Conservation (phyloP, 2,797 vertebrate genomes). For the Xenopus petersii region DNA sequence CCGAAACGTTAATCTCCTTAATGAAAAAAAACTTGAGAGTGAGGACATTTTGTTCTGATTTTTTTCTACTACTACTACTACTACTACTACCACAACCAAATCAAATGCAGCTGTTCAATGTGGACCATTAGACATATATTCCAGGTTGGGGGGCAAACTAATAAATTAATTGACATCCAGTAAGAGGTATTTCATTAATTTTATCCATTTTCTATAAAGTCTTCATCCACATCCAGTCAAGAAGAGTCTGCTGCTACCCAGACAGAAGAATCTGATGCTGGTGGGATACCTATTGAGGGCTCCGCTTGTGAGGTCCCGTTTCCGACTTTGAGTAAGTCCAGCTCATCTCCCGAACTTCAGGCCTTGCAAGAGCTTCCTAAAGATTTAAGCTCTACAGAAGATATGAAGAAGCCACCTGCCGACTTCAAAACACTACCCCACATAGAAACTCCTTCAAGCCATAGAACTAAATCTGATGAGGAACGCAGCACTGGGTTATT, state of each 20-base stretch:
- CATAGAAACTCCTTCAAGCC: slow-evolving; percentile 46
- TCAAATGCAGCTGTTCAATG: no score
- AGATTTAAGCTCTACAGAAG: slow-evolving; percentile 62
- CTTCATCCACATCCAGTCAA: slow-evolving; percentile 90
- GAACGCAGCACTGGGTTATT: slow-evolving; percentile 22
- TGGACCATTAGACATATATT: no score
- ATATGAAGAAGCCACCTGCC: slow-evolving; percentile 57
- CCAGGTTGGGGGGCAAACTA: no score
- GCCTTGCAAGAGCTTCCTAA: slow-evolving; percentile 83
- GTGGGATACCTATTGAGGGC: slow-evolving; percentile 82
- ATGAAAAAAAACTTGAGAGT: no score
- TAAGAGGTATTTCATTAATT: not conserved
- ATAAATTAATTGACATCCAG: no score
- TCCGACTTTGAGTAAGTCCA: slow-evolving; percentile 92
- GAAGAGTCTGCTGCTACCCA: slow-evolving; percentile 78
- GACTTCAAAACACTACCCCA: slow-evolving; percentile 69
- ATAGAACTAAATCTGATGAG: not conserved
- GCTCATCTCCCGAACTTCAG: slow-evolving; percentile 94
- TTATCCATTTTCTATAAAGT: slow-evolving; percentile 55
- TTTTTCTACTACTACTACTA: no score
- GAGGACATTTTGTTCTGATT: no score
- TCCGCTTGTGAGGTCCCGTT: slow-evolving; percentile 76
- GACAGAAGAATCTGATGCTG: slow-evolving; percentile 77
- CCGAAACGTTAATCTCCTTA: no score
- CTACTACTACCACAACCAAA: no score